Conservation (phyloP, 2,113 vertebrate species). For the Candoia aspera region DNA sequence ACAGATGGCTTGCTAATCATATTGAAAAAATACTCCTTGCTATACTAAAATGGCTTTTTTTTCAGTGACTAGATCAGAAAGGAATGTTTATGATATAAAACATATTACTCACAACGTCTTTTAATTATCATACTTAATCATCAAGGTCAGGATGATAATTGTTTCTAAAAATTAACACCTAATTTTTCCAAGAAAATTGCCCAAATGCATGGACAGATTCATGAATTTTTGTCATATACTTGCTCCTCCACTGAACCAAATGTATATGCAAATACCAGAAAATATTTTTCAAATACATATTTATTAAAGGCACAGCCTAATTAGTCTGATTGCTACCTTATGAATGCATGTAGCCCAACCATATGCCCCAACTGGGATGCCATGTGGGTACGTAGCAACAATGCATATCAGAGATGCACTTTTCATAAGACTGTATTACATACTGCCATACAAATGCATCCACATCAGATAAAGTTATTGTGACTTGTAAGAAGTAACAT, state of each 20-base stretch:
- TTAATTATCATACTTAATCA: constrained; percentile 83
- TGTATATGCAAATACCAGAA: constrained; percentile 65
- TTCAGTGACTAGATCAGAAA: constrained; percentile 77
- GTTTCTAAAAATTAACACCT: constrained; percentile 80
- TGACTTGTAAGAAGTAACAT: constrained; percentile 60
- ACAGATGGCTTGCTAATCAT: constrained; percentile 86
- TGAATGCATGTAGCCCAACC: constrained; percentile 63
- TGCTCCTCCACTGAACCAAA: constrained; percentile 67
- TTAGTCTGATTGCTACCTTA: constrained; percentile 67
- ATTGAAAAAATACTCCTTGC: constrained; percentile 79
- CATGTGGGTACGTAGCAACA: constrained; percentile 65
- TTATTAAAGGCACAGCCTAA: constrained; percentile 70
- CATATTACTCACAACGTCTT: constrained; percentile 78
- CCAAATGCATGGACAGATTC: constrained; percentile 68
- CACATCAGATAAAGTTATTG: constrained; percentile 64
- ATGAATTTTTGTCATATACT: constrained; percentile 49
- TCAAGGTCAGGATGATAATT: constrained; percentile 80
- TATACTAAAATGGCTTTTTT: constrained; percentile 78
- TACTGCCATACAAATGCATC: constrained; percentile 68
- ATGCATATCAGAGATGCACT: constrained; percentile 67
- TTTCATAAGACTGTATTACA: constrained; percentile 63
- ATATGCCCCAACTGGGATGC: constrained; percentile 64
- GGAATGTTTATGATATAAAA: constrained; percentile 80
- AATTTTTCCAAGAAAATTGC: constrained; percentile 63
- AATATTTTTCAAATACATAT: constrained; percentile 67